Evolutionary conservation across 92 coral and sea anemone species (phyloP).

Genomic region (Zoanthus sansibaricus): DNA sequence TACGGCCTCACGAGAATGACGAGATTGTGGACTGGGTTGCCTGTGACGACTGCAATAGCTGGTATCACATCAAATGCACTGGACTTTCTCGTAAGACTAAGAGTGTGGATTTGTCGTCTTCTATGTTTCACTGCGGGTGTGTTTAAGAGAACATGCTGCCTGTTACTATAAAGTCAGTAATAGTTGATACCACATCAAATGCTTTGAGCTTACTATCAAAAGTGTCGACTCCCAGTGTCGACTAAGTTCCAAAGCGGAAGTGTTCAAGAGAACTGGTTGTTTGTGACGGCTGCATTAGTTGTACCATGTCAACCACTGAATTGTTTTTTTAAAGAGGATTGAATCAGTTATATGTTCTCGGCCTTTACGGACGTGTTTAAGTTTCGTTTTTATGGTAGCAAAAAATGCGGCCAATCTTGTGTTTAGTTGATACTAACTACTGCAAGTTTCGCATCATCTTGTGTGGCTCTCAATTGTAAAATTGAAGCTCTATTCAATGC

Average conservation of each 20-base stretch:
- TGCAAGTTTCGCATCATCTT: too few relatives aligned
- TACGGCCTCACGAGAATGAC: constrained; percentile 72
- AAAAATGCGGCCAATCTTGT: too few relatives aligned
- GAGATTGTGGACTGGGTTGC: constrained; percentile 90
- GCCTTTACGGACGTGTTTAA: too few relatives aligned
- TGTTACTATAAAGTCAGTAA: constrained; percentile 78
- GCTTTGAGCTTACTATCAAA: constrained; percentile 80
- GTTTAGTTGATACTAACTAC: too few relatives aligned
- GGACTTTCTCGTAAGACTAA: constrained; percentile 77
- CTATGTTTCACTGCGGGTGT: constrained; percentile 92
- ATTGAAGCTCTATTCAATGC: too few relatives aligned
- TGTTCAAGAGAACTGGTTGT: constrained; percentile 21
- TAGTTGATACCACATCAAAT: constrained; percentile 86
- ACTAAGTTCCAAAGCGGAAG: constrained; percentile 92
- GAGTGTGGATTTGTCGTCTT: constrained; percentile 69
- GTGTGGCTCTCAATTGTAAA: too few relatives aligned
- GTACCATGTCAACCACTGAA: too few relatives aligned
- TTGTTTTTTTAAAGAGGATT: too few relatives aligned
- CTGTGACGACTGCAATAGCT: constrained; percentile 88
- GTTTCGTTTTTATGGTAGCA: too few relatives aligned
- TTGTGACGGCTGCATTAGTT: too few relatives aligned
- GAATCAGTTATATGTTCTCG: too few relatives aligned
- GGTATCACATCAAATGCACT: constrained; percentile 91
- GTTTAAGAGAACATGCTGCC: constrained; percentile 73
- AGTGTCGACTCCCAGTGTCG: constrained; percentile 61